Conservation (phyloP, 1,140 invertebrate species). For the Aphis gossypii region DNA sequence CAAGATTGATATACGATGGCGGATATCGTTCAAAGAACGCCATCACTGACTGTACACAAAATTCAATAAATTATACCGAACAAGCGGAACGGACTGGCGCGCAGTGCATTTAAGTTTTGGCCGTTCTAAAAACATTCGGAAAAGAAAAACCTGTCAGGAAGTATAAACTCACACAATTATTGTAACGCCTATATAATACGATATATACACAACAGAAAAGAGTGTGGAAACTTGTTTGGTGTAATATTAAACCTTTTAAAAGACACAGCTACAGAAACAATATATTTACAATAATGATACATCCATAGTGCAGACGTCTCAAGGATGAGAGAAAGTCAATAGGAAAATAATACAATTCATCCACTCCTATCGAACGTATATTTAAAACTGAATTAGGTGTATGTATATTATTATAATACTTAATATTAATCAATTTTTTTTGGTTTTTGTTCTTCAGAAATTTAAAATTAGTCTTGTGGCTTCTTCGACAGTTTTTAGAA, state of each 20-base stretch:
- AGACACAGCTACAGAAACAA: no score
- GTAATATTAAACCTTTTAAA: no score
- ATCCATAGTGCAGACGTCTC: no score
- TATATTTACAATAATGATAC: no score
- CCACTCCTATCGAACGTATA: no score
- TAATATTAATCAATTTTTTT: not conserved
- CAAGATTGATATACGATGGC: slow-evolving; percentile 30
- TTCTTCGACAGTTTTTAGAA: not conserved
- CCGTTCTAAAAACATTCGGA: not conserved
- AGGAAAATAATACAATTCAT: not conserved
- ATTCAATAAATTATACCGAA: not conserved
- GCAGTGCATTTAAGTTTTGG: not conserved
- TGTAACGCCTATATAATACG: not conserved
- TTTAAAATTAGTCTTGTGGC: not conserved
- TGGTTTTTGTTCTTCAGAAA: not conserved
- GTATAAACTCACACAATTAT: not conserved
- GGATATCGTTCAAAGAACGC: not conserved
- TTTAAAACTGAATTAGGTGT: no score
- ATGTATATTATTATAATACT: not conserved
- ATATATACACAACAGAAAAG: not conserved
- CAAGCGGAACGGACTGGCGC: not conserved
- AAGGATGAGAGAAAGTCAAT: no score
- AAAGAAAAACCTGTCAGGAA: not conserved
- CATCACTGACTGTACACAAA: not conserved
- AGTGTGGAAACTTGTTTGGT: no score